Evolutionary conservation across 2,797 vertebrate genomes (phyloP).

Genomic region (Sandelia bainsii): DNA sequence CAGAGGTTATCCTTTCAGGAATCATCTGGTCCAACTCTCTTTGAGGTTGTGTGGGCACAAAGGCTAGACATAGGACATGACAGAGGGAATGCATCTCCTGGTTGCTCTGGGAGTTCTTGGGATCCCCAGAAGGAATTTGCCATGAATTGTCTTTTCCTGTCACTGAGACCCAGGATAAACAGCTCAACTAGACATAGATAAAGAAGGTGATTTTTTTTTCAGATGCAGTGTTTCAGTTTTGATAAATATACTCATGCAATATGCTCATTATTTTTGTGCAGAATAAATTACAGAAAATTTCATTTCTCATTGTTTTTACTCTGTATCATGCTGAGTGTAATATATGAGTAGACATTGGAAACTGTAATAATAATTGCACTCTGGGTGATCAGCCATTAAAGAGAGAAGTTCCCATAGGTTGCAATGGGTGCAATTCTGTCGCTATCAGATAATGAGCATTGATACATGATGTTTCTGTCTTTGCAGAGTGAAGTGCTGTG

Average conservation of each 20-base stretch:
- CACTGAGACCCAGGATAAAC: conserved; percentile 18
- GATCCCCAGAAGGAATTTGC: conserved; percentile 1
- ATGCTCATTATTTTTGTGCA: background rate
- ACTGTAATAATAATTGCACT: background rate
- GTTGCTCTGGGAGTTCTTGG: background rate
- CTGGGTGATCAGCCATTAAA: background rate
- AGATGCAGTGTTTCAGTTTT: background rate
- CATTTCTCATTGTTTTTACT: background rate
- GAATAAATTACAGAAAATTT: background rate
- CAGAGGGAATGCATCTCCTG: background rate
- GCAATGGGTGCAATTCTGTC: background rate
- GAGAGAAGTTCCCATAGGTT: background rate
- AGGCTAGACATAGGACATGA: background rate
- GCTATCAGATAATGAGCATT: conserved; percentile 13
- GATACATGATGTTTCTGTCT: conserved; percentile 51
- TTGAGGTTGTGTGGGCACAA: background rate
- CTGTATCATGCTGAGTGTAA: background rate
- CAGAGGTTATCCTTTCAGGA: too few relatives aligned
- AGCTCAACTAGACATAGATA: conserved; percentile 1
- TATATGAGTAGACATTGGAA: background rate
- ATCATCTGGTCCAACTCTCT: background rate
- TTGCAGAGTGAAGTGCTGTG: conserved; percentile 76
- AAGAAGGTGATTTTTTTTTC: background rate
- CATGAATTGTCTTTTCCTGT: conserved; percentile 17
- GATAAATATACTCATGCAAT: background rate